Conservation (phyloP, 1,140 invertebrate genomes). For the Polypedilum pembai region DNA sequence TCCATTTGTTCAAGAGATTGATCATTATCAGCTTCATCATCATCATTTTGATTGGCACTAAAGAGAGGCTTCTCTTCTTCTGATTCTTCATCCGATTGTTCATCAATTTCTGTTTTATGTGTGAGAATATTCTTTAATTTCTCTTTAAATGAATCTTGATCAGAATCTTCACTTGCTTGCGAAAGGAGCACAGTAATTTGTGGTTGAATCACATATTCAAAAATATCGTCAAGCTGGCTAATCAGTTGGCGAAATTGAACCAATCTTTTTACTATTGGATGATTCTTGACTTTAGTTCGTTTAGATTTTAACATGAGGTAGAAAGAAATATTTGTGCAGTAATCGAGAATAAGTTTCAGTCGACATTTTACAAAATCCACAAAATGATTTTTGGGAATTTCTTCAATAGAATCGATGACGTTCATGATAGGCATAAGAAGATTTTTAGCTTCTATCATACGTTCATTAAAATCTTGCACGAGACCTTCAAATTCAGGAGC, state of each 20-base stretch:
- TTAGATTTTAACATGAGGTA: slow-evolving; percentile 77
- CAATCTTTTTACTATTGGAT: slow-evolving; percentile 78
- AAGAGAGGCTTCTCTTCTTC: slow-evolving; percentile 32
- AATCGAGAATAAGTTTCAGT: slow-evolving; percentile 66
- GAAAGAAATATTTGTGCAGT: slow-evolving; percentile 77
- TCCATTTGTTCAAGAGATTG: slow-evolving; percentile 30
- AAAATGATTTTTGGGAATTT: slow-evolving; percentile 43
- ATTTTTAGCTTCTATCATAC: slow-evolving; percentile 55
- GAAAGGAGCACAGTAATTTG: slow-evolving; percentile 55
- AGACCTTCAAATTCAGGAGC: slow-evolving; percentile 74
- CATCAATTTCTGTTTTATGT: slow-evolving; percentile 32
- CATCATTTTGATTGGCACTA: slow-evolving; percentile 36
- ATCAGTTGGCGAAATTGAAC: slow-evolving; percentile 71
- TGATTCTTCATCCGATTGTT: slow-evolving; percentile 30
- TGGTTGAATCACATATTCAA: slow-evolving; percentile 54
- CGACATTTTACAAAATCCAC: slow-evolving; percentile 59
- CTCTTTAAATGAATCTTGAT: slow-evolving; percentile 44
- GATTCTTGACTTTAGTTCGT: slow-evolving; percentile 59
- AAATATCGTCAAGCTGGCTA: slow-evolving; percentile 60
- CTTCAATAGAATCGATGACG: slow-evolving; percentile 49
- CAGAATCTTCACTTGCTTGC: slow-evolving; percentile 44
- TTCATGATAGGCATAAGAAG: slow-evolving; percentile 58
- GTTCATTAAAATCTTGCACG: slow-evolving; percentile 68
- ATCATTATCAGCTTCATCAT: slow-evolving; percentile 40
- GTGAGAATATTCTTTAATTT: slow-evolving; percentile 39